Evolutionary conservation across 2,888 invertebrate genomes (phyloP).

Genomic region (Aspidiotus rigidus): DNA sequence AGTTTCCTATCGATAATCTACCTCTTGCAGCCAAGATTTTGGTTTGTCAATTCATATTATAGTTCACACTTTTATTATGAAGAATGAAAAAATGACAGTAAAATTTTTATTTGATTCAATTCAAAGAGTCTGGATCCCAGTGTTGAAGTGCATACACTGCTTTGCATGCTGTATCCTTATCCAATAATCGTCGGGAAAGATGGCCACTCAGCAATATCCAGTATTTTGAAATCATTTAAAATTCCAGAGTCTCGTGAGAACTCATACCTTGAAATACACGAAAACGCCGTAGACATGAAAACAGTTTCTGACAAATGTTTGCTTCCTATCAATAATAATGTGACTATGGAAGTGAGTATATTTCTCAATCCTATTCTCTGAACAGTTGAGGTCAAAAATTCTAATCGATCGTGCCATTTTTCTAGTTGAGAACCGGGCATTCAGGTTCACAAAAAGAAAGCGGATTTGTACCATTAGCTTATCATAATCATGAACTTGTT

Average conservation of each 20-base stretch:
- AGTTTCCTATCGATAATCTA: constrained; percentile 81
- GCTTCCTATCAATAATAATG: constrained; percentile 25
- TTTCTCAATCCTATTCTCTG: no score
- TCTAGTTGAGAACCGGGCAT: constrained; percentile 1
- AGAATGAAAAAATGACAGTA: neutral
- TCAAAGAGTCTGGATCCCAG: constrained; percentile 13
- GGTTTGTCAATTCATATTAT: constrained; percentile 46
- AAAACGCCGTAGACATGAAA: constrained; percentile 1
- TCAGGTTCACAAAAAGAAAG: neutral
- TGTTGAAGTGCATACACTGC: constrained; percentile 46
- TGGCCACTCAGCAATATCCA: constrained; percentile 60
- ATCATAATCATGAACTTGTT: constrained; percentile 68
- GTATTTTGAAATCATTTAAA: constrained; percentile 56
- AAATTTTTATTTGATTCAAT: neutral
- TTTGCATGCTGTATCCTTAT: constrained; percentile 76
- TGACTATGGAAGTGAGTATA: constrained; percentile 7
- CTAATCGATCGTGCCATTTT: neutral
- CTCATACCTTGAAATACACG: neutral
- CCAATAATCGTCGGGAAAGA: constrained; percentile 68
- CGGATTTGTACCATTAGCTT: constrained; percentile 46
- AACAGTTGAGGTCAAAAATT: no score
- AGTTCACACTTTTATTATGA: neutral
- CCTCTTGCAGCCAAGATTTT: constrained; percentile 56
- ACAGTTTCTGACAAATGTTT: constrained; percentile 8
- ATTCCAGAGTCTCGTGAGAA: neutral